Conservation (phyloP, 2,113 vertebrate genomes). For the Pelecanoides urinatrix region DNA sequence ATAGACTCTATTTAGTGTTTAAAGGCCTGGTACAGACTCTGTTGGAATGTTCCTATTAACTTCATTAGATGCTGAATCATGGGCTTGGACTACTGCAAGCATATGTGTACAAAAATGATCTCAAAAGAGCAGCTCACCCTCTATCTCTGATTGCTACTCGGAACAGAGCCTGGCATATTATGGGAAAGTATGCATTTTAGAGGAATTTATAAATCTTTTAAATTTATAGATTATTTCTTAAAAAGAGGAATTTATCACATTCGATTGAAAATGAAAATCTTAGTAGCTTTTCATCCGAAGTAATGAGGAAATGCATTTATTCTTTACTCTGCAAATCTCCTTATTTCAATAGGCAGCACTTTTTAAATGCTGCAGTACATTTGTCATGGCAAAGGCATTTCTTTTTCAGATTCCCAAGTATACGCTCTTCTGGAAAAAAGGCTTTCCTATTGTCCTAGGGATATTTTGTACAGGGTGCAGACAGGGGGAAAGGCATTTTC, state of each 20-base stretch:
- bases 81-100: background rate
- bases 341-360: background rate
- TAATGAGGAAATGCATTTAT: background rate
- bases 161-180: background rate
- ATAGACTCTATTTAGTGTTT: background rate
- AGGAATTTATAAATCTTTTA: background rate
- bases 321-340: conserved; percentile 6
- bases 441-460: background rate
- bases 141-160: background rate
- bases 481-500: background rate
- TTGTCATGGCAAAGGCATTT: background rate
- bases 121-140: background rate
- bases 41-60: background rate
- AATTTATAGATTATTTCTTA: background rate
- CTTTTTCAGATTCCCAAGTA: background rate
- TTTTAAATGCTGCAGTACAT: background rate
- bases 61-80: background rate
- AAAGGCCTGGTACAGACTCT: background rate
- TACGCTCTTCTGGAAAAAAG: background rate
- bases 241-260: background rate
- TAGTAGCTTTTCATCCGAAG: background rate
- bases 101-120: background rate
- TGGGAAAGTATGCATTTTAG: background rate
- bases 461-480: background rate
- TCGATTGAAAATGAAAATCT: conserved; percentile 2